Conservation (phyloP, 2,888 invertebrate species). For the Pherbina coryleti region DNA sequence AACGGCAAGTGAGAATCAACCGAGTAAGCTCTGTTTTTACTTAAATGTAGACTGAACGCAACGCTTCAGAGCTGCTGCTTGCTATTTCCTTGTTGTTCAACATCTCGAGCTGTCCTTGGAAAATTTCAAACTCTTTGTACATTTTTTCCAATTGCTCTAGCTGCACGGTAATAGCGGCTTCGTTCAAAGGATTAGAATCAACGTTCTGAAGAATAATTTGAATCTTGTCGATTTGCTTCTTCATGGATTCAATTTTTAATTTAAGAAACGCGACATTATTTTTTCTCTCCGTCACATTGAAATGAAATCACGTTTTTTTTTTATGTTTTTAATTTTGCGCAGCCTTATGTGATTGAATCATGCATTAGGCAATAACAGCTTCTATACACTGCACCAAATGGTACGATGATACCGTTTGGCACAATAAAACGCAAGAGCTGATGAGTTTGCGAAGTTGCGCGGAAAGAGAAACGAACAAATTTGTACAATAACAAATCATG, state of each 20-base stretch:
- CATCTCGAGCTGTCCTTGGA: conserved; percentile 30
- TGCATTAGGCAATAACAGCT: no score
- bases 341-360: no score
- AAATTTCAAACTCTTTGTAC: conserved; percentile 27
- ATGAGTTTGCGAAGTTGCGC: no score
- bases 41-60: conserved; percentile 35
- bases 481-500: no score
- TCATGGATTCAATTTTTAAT: not conserved
- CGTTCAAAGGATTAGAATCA: no score
- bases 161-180: no score
- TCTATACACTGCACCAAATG: no score
- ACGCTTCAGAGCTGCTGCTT: conserved; percentile 7
- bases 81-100: conserved; percentile 9
- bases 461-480: no score
- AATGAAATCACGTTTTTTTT: not conserved
- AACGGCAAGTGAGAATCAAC: not conserved
- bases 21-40: conserved; percentile 30
- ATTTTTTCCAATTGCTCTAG: not conserved
- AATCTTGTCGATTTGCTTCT: not conserved
- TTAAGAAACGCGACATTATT: not conserved
- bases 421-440: no score
- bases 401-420: no score
- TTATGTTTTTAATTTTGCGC: not conserved
- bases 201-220: not conserved
- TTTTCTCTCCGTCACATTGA: not conserved